phyloP scores from a whole-genome alignment of 2,113 vertebrate species.

The Hemibagrus wyckioides region DNA sequence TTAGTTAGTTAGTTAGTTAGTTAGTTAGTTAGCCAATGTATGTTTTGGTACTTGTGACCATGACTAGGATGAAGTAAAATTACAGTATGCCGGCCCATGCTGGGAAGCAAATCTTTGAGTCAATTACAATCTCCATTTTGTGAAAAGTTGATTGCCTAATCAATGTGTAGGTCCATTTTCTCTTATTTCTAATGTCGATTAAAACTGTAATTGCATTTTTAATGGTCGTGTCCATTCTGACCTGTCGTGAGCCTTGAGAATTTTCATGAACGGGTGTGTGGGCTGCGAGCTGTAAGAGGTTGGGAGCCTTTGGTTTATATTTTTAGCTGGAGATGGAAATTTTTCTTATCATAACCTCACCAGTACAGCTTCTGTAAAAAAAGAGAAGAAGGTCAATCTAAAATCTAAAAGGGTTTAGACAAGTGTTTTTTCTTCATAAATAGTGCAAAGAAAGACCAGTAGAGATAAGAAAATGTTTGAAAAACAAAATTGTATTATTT shows the following conservation, averaged over 20 bases:
- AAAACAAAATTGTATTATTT: constrained; percentile 18
- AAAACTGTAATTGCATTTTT: constrained; percentile 5
- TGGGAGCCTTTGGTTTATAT: constrained; percentile 46
- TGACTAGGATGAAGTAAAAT: background rate
- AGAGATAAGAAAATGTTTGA: constrained; percentile 25
- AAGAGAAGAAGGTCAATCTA: constrained; percentile 31
- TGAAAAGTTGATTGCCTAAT: background rate
- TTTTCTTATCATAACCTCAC: constrained; percentile 41
- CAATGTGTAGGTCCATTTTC: background rate
- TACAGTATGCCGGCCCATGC: background rate
- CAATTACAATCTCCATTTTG: background rate
- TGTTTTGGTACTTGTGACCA: too few relatives aligned
- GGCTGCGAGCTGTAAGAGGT: background rate
- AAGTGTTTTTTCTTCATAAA: constrained; percentile 24
- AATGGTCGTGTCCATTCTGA: background rate
- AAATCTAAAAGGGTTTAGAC: constrained; percentile 34
- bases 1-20: too few relatives aligned
- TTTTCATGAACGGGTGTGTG: background rate
- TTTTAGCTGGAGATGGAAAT: constrained; percentile 37
- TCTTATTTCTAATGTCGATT: background rate
- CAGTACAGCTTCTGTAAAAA: constrained; percentile 46
- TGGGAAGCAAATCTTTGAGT: background rate
- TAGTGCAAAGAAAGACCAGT: constrained; percentile 1
- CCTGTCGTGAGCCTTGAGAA: background rate
- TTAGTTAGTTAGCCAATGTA: too few relatives aligned